Base-by-base conservation (phyloP, 2,888 invertebrate genomes). In the Schizaphis graminum region DNA sequence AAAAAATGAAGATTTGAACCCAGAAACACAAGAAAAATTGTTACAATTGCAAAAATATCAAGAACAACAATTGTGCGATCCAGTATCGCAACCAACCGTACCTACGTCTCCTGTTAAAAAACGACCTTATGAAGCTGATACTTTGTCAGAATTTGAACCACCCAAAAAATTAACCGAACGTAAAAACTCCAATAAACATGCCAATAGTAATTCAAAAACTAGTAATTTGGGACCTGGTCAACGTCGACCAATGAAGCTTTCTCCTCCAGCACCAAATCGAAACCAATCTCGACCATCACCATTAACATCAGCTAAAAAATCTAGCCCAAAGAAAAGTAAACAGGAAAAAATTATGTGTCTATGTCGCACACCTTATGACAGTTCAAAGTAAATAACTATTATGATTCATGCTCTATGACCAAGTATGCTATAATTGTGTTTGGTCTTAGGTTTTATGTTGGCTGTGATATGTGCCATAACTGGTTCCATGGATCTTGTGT, bases 401-500 rank as follows among this genome's bases (percentile, higher is more conserved):
- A 35, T 41, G 21, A 41, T 7, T 53, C 11, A 26, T 41, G n/a
- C 87, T 3, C 4, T 53, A 28, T 53, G 4, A 56, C 21, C 11
- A 49, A 87, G 3, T 85, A n/a, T 41, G 26, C 57, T 87, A 28
- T 61, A 88, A 77, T 56, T 92, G 26, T 93, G 87, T 95, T 91
- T 94, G 93, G 90, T 95, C 95, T 41, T 95, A 98, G 98, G 96
- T 99, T 99, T 96, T 99, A 99, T 96, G 98, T 99, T 95, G 99
- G 99, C 94, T 99, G 99, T 96, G 99, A 99, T 96, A 96, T 98
- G 95, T 99, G 99, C 96, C 98, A 98, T 95, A 99, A 99, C 96
- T 99, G 99, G 99, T 99, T 99, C 97, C 99, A 99, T 96, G 99
- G 99, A 1, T 98, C 98, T 95, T 99, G 99, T 96, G 99, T 99